Percentiles rank a stretch among this genome's conserved stretches.
Evolutionary conservation across 2,888 invertebrate genomes (phyloP).

Genomic region (Alcis repandata): DNA sequence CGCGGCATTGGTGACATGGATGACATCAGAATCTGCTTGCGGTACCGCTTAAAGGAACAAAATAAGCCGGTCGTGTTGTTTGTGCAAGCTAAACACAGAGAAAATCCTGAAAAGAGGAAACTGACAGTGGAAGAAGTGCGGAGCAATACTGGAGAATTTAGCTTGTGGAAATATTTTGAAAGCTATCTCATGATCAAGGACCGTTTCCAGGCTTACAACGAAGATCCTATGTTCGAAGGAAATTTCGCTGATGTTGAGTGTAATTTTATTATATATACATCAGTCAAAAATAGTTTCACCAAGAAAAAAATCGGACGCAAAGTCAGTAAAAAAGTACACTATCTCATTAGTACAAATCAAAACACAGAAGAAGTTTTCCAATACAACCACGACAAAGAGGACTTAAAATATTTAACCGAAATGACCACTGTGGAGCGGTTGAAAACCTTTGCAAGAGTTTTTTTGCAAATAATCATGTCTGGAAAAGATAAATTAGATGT

Average conservation of each 20-base stretch:
- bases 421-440: conserved; percentile 50
- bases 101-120: conserved; percentile 51
- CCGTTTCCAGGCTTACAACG: conserved; percentile 46
- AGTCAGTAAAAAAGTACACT: conserved; percentile 46
- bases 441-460: conserved; percentile 43
- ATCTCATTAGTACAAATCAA: conserved; percentile 49
- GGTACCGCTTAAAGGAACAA: conserved; percentile 46
- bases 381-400: conserved; percentile 48
- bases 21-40: conserved; percentile 57
- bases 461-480: conserved; percentile 51
- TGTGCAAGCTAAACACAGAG: conserved; percentile 59
- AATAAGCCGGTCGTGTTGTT: conserved; percentile 50
- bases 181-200: conserved; percentile 57
- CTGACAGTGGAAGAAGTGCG: conserved; percentile 52
- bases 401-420: conserved; percentile 47
- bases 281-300: conserved; percentile 50
- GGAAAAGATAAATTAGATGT: conserved; percentile 46
- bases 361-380: conserved; percentile 51
- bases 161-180: conserved; percentile 55
- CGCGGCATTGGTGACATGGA: conserved; percentile 59
- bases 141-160: conserved; percentile 49
- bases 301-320: conserved; percentile 40
- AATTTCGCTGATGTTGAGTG: conserved; percentile 51
- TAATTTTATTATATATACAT: conserved; percentile 57
- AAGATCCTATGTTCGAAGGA: conserved; percentile 55